A percentile compares a stretch with the other conserved stretches of the same genome.
These are phyloP conservation scores for Schizopygopsis malacanthus DNA, from an alignment of 2,797 vertebrate species.

Conservation along the genomic window DNA sequence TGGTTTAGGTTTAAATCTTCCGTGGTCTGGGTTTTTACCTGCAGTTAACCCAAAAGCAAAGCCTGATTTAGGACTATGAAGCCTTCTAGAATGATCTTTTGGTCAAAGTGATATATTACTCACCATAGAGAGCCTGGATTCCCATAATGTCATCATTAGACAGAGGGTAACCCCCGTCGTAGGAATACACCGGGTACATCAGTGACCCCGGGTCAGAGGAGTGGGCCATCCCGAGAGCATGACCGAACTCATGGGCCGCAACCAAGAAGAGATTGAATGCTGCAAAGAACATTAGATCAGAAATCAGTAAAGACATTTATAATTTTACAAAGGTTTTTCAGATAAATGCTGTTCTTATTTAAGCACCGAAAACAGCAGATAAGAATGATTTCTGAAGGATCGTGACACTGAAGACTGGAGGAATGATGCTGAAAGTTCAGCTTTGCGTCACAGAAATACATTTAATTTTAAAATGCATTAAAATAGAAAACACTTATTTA, in stretches of 20 bases:
- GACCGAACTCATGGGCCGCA: slow-evolving; percentile 91
- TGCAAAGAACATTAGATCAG: slow-evolving; percentile 60
- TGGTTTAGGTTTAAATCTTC: slow-evolving; percentile 82
- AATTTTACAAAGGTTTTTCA: background rate
- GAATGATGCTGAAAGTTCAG: background rate
- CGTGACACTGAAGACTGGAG: background rate
- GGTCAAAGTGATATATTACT: slow-evolving; percentile 29
- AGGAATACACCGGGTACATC: slow-evolving; percentile 92
- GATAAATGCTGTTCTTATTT: background rate
- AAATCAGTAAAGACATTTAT: background rate
- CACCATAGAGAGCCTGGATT: slow-evolving; percentile 94
- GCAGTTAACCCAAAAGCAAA: slow-evolving; percentile 37
- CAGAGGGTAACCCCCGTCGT: slow-evolving; percentile 76
- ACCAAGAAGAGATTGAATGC: slow-evolving; percentile 93
- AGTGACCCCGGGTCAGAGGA: slow-evolving; percentile 87
- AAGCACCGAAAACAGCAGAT: background rate
- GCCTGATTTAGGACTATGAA: background rate
- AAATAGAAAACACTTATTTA: background rate
- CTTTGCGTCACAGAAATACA: background rate
- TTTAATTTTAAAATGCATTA: background rate
- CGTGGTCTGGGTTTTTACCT: slow-evolving; percentile 81
- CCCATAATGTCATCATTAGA: slow-evolving; percentile 90
- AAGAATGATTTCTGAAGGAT: background rate
- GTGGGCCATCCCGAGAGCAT: slow-evolving; percentile 91
- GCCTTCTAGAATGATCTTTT: background rate